Conservation (phyloP, 2,888 invertebrate species). For the Periphyllus acericola region DNA sequence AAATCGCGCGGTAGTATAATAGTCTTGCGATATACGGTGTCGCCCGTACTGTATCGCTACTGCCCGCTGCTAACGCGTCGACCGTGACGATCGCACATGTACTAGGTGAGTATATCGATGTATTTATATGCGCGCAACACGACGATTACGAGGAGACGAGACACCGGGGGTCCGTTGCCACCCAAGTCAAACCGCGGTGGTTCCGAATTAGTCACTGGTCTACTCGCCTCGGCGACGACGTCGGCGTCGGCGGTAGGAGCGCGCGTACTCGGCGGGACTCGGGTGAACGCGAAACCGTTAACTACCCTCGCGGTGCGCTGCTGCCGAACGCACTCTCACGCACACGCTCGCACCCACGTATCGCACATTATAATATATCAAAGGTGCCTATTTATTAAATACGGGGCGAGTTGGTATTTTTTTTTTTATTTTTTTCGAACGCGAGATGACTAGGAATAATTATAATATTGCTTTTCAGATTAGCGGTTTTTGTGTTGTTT, state of each 20-base stretch:
- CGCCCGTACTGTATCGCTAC: too few relatives aligned
- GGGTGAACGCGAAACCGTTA: conserved; percentile 30
- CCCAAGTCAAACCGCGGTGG: conserved; percentile 22
- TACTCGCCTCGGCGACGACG: neutral
- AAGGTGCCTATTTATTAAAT: neutral
- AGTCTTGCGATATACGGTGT: too few relatives aligned
- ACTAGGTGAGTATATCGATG: too few relatives aligned
- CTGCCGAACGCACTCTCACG: neutral
- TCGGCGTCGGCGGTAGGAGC: conserved; percentile 3
- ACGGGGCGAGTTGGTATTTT: too few relatives aligned
- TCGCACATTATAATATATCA: too few relatives aligned
- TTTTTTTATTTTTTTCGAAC: neutral
- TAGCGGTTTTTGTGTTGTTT: too few relatives aligned
- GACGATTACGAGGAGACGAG: neutral
- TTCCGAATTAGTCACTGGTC: conserved; percentile 41
- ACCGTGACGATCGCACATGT: neutral
- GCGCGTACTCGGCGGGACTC: conserved; percentile 11
- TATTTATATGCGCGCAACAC: neutral
- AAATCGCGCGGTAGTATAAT: too few relatives aligned
- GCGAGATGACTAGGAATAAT: neutral
- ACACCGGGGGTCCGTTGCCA: neutral
- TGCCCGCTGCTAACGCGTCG: too few relatives aligned
- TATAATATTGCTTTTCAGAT: too few relatives aligned
- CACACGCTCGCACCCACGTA: neutral
- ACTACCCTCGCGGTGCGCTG: conserved; percentile 11